Evolutionary conservation across 2,113 vertebrate genomes (phyloP), one percentile per base, ranked within the genome.

Genomic region (Vireo altiloquus): DNA sequence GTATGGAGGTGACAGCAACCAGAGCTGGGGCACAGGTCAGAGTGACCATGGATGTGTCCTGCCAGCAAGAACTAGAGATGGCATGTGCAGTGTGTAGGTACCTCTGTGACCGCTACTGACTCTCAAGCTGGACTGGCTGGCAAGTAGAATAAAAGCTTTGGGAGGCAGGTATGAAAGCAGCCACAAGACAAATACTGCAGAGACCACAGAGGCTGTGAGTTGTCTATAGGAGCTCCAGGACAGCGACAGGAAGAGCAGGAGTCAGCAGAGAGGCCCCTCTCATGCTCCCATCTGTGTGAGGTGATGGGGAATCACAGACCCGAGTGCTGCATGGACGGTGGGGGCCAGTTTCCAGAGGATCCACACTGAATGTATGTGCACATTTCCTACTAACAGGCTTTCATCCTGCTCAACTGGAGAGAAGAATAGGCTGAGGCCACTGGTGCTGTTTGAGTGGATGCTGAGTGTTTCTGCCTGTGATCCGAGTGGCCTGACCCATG

Each of bases 351-450:
- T 25, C 28, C 19, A 15, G 20, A 24, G 8, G 27, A 61, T 52
- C 19, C n/a, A 23, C 21, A 7, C 2, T 5, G 12, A 17, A 31
- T 22, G 5, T 6, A 5, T 3, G 13, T 15, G n/a, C 9, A 1
- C 13, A 17, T 35, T 70, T 84, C 49, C 82, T 74, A 4, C 33
- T 35, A 42, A 9, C 10, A 27, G 37, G 54, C 8, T 68, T 83
- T 46, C 39, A 83, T 21, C n/a, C 21, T 46, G 21, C 71, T 46
- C 42, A 72, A 11, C 24, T 22, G 65, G 21, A 50, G 31, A 65
- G 35, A 13, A 23, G 21, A 69, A 13, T 9, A 63, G 60, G 70
- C 31, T 57, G n/a, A 78, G 69, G 40, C 50, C 37, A 1, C 24
- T 30, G 74, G 21, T 87, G 69, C 39, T 74, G 44, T 75, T 52